Percentiles rank a stretch among this genome's conserved stretches.
phyloP scores from a whole-genome alignment of 2,888 invertebrate species.

The Agrotis ipsilon region DNA sequence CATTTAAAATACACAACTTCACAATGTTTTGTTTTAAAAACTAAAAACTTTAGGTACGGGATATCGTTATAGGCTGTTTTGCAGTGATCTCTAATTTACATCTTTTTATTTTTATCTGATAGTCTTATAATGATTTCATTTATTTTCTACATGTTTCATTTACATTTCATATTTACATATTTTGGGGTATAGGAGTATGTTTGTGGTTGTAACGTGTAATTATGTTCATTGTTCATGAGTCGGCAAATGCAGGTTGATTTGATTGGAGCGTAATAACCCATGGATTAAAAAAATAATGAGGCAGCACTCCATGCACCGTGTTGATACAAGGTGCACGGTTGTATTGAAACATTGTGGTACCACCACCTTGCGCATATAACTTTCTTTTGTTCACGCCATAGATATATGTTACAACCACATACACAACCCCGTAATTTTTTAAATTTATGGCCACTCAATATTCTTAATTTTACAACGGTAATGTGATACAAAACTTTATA shows the following conservation, averaged over 20 bases:
- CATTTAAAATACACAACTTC: conserved; percentile 91
- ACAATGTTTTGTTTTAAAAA: conserved; percentile 90
- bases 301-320: conserved; percentile 13
- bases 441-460: conserved; percentile 88
- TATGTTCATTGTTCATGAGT: conserved; percentile 18
- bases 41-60: conserved; percentile 90
- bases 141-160: conserved; percentile 86
- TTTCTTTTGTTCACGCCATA: conserved; percentile 42
- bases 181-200: conserved; percentile 76
- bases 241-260: conserved; percentile 33
- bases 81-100: conserved; percentile 87
- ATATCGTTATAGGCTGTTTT: conserved; percentile 87
- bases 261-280: conserved; percentile 35
- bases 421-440: conserved; percentile 71
- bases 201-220: conserved; percentile 68
- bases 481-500: conserved; percentile 80
- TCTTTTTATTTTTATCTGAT: conserved; percentile 74
- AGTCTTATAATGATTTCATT: conserved; percentile 79
- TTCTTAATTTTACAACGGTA: conserved; percentile 86
- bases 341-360: conserved; percentile 38
- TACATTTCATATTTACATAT: conserved; percentile 86
- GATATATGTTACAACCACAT: conserved; percentile 70
- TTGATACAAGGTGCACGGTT: conserved; percentile 44
- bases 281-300: conserved; percentile 30
- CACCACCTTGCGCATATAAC: conserved; percentile 58